A percentile compares a stretch with the other conserved stretches of the same genome.
These are phyloP conservation scores for Leptocoma aspasia DNA, from an alignment of 2,113 vertebrate species.

Conservation along the genomic window DNA sequence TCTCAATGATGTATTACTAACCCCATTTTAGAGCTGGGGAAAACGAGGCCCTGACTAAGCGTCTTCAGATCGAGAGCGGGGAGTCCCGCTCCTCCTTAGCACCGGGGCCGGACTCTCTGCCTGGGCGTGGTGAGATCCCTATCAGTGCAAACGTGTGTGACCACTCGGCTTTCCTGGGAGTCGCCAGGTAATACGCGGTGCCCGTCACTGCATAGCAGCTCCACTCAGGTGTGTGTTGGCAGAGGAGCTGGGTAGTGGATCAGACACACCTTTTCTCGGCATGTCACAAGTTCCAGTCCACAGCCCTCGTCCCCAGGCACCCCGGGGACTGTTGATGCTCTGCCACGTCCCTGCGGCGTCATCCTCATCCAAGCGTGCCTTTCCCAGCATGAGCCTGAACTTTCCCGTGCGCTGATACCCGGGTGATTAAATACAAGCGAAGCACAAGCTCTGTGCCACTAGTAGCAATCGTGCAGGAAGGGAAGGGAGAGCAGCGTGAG, in stretches of 20 bases:
- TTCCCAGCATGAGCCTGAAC: neutral
- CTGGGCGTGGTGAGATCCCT: neutral
- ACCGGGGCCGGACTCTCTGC: neutral
- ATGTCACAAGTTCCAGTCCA: neutral
- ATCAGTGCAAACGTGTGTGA: neutral
- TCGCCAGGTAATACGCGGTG: neutral
- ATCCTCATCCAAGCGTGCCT: neutral
- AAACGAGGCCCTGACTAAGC: neutral
- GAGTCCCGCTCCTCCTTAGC: neutral
- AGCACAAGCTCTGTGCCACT: neutral
- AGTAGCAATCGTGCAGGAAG: rapidly evolving
- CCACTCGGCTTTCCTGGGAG: neutral
- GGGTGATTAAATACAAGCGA: neutral
- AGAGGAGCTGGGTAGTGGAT: neutral
- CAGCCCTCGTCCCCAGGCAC: neutral
- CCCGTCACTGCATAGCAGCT: neutral
- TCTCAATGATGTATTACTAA: neutral
- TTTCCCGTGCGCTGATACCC: neutral
- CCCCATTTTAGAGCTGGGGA: neutral
- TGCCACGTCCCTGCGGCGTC: neutral
- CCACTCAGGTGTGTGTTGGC: neutral
- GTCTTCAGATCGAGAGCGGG: neutral
- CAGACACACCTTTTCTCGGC: slow-evolving; percentile 32
- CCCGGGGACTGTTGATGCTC: neutral
- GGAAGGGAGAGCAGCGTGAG: neutral